Percentiles rank a stretch among this genome's conserved stretches.
These are phyloP conservation scores for Aphidius gifuensis DNA, from an alignment of 1,140 invertebrate species.

Conservation along the genomic window DNA sequence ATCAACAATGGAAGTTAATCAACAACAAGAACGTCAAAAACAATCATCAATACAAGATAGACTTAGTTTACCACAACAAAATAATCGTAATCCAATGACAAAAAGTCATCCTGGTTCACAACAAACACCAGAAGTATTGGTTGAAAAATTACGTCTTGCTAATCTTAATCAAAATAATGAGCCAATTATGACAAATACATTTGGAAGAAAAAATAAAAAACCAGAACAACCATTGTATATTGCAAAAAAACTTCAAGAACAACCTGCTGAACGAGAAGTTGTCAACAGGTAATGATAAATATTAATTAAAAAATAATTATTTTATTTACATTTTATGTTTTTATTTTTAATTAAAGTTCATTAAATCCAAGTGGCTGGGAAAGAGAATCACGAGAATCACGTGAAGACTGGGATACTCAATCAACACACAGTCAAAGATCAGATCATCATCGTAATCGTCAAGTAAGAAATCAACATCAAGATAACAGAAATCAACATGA, in stretches of 20 bases:
- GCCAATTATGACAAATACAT: constrained; percentile 39
- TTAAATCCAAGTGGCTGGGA: constrained; percentile 36
- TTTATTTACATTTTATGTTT: background rate
- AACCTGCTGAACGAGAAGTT: constrained; percentile 49
- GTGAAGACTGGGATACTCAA: constrained; percentile 43
- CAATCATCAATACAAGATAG: constrained; percentile 44
- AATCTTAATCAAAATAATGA: constrained; percentile 40
- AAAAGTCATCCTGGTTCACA: constrained; percentile 27
- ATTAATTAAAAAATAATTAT: constrained; percentile 1
- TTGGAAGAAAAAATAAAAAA: constrained; percentile 53
- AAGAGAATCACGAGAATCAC: constrained; percentile 35
- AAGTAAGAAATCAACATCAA: constrained; percentile 35
- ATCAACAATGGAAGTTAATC: constrained; percentile 25
- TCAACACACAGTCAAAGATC: constrained; percentile 39
- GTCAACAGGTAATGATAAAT: constrained; percentile 35
- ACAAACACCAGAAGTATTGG: constrained; percentile 36
- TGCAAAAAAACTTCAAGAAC: constrained; percentile 57
- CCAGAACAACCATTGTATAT: constrained; percentile 59
- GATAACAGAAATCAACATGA: constrained; percentile 31
- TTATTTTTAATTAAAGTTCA: constrained; percentile 32
- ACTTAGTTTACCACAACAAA: constrained; percentile 36
- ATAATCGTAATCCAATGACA: constrained; percentile 29
- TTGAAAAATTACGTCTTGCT: constrained; percentile 41
- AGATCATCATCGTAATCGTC: constrained; percentile 20
- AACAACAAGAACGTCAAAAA: constrained; percentile 41